Conservation (phyloP, 2,888 invertebrate genomes). For the Athetis lepigone region DNA sequence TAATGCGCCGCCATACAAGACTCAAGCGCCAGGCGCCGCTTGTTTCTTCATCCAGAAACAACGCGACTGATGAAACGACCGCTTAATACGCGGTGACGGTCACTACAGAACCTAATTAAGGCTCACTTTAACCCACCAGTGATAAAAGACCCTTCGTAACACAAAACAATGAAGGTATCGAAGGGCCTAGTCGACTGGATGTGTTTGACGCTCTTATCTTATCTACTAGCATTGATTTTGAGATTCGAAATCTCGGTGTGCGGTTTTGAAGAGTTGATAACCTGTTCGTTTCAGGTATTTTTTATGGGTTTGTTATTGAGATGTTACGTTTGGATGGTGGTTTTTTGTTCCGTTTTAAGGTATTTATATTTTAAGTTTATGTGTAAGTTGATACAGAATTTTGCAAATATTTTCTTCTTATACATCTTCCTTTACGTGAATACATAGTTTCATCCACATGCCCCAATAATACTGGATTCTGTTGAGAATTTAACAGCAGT, state of each 20-base stretch:
- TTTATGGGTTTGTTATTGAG: slow-evolving; percentile 65
- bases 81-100: slow-evolving; percentile 88
- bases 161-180: slow-evolving; percentile 7
- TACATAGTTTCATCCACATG: neutral
- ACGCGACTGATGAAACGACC: slow-evolving; percentile 87
- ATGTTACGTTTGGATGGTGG: slow-evolving; percentile 46
- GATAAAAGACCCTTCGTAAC: slow-evolving; percentile 61
- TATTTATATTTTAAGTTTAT: slow-evolving; percentile 15
- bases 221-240: slow-evolving; percentile 86
- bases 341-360: slow-evolving; percentile 40
- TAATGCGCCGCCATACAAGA: slow-evolving; percentile 79
- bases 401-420: slow-evolving; percentile 13
- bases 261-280: slow-evolving; percentile 80
- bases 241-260: slow-evolving; percentile 86
- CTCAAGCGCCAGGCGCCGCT: slow-evolving; percentile 82
- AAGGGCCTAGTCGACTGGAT: slow-evolving; percentile 69
- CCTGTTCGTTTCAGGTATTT: slow-evolving; percentile 65
- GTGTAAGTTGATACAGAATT: slow-evolving; percentile 26
- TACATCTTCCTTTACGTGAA: neutral
- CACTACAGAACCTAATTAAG: slow-evolving; percentile 89
- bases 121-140: slow-evolving; percentile 73
- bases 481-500: neutral
- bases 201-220: slow-evolving; percentile 81
- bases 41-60: slow-evolving; percentile 85
- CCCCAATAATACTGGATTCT: neutral